Evolutionary conservation across 2,113 vertebrate species (phyloP).

Genomic region (Poeciliopsis retropinna): DNA sequence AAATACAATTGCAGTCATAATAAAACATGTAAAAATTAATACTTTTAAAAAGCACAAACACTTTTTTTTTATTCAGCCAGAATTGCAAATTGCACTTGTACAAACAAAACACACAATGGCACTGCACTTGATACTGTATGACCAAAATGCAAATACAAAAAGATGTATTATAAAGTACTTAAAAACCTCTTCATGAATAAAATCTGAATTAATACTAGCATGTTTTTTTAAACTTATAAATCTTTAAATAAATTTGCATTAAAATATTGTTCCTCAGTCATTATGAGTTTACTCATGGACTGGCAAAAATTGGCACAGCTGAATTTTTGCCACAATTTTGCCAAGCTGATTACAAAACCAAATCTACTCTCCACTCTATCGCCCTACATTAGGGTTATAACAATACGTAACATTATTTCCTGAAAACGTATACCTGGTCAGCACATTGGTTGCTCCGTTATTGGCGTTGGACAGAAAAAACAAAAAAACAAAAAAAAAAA

Average conservation of each 20-base stretch:
- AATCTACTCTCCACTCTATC: constrained; percentile 26
- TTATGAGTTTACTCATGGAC: constrained; percentile 20
- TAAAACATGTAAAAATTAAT: constrained; percentile 54
- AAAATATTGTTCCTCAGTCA: constrained; percentile 41
- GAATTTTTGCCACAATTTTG: constrained; percentile 34
- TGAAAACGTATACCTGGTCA: neutral
- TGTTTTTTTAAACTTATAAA: constrained; percentile 69
- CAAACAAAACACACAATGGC: constrained; percentile 54
- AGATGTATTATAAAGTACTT: constrained; percentile 51
- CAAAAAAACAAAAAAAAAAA: neutral
- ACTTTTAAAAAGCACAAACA: constrained; percentile 38
- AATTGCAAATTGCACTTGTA: constrained; percentile 66
- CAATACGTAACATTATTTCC: neutral
- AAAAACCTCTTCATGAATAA: constrained; percentile 46
- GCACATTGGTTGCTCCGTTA: constrained; percentile 15
- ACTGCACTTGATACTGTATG: constrained; percentile 40
- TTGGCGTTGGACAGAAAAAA: constrained; percentile 23
- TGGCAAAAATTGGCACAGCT: neutral
- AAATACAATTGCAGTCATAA: constrained; percentile 65
- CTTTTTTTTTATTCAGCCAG: constrained; percentile 8
- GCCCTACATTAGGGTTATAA: constrained; percentile 17
- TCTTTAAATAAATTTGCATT: constrained; percentile 72
- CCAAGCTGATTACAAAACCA: constrained; percentile 15
- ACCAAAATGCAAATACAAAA: constrained; percentile 44
- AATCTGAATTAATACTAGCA: constrained; percentile 59